These are phyloP conservation scores for Notodonta ziczac DNA, from an alignment of 2,888 invertebrate species.

Conservation along the genomic window DNA sequence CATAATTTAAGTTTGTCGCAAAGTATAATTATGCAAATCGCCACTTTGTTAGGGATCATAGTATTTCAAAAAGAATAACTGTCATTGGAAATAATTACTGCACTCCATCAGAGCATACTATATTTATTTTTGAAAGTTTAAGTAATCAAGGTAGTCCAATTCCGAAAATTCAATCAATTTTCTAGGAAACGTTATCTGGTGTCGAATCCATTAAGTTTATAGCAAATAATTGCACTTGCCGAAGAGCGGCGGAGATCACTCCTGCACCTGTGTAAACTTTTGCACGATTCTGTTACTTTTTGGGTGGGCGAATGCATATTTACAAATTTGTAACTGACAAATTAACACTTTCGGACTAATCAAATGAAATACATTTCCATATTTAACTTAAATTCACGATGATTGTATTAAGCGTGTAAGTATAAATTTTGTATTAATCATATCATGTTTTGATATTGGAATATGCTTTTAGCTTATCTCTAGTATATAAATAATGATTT, in stretches of 20 bases:
- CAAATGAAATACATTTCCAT: slow-evolving; percentile 59
- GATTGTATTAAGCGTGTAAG: slow-evolving; percentile 35
- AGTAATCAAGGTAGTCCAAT: slow-evolving; percentile 29
- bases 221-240: slow-evolving; percentile 68
- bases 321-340: slow-evolving; percentile 63
- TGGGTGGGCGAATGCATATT: slow-evolving; percentile 75
- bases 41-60: slow-evolving; percentile 27
- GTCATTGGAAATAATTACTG: slow-evolving; percentile 32
- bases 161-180: slow-evolving; percentile 17
- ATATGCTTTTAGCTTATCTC: slow-evolving; percentile 55
- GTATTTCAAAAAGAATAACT: slow-evolving; percentile 21
- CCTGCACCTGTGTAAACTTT: slow-evolving; percentile 74
- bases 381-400: slow-evolving; percentile 50
- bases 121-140: slow-evolving; percentile 11
- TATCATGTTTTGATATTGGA: slow-evolving; percentile 41
- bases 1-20: slow-evolving; percentile 35
- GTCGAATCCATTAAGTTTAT: slow-evolving; percentile 38
- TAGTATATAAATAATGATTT: slow-evolving; percentile 48
- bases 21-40: slow-evolving; percentile 30
- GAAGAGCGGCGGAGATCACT: slow-evolving; percentile 34
- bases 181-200: slow-evolving; percentile 25
- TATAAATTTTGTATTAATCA: slow-evolving; percentile 43
- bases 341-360: slow-evolving; percentile 70
- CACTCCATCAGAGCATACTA: slow-evolving; percentile 17
- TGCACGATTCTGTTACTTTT: slow-evolving; percentile 48